Conservation (phyloP, 2,797 vertebrate genomes). For the Myripristis jacobus region DNA sequence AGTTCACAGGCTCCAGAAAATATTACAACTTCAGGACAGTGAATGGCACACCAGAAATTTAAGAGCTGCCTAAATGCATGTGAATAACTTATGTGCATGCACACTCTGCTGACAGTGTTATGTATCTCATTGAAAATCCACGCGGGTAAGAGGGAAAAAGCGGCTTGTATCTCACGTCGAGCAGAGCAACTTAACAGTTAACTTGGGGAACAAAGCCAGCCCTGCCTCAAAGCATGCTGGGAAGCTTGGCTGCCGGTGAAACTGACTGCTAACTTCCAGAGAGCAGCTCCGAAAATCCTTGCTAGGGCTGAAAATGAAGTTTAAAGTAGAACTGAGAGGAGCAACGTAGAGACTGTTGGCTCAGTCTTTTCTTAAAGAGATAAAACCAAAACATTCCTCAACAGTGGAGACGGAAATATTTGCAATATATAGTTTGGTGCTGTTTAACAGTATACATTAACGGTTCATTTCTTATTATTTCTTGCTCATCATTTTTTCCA, state of each 20-base stretch:
- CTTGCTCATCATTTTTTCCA: neutral
- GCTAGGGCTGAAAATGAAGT: constrained; percentile 71
- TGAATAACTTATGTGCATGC: constrained; percentile 12
- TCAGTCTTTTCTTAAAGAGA: constrained; percentile 73
- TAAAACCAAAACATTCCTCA: constrained; percentile 59
- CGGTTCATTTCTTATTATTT: neutral
- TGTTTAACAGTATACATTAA: neutral
- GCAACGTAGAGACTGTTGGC: constrained; percentile 61
- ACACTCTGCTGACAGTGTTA: constrained; percentile 3
- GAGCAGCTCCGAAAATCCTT: constrained; percentile 64
- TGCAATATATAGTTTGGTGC: neutral
- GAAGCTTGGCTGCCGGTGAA: constrained; percentile 75
- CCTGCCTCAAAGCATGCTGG: constrained; percentile 74
- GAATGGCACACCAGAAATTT: constrained; percentile 16
- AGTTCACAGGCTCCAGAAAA: too few species aligned
- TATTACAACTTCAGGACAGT: constrained; percentile 20
- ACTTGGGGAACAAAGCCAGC: constrained; percentile 68
- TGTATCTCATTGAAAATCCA: constrained; percentile 22
- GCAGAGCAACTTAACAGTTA: constrained; percentile 77
- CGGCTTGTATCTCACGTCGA: constrained; percentile 23
- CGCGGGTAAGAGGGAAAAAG: constrained; percentile 12
- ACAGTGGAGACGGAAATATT: constrained; percentile 24
- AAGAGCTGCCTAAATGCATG: constrained; percentile 11
- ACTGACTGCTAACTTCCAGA: constrained; percentile 67
- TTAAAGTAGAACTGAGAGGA: constrained; percentile 67